phyloP scores from a whole-genome alignment of 2,888 invertebrate genomes.

The Biston stratarius region DNA sequence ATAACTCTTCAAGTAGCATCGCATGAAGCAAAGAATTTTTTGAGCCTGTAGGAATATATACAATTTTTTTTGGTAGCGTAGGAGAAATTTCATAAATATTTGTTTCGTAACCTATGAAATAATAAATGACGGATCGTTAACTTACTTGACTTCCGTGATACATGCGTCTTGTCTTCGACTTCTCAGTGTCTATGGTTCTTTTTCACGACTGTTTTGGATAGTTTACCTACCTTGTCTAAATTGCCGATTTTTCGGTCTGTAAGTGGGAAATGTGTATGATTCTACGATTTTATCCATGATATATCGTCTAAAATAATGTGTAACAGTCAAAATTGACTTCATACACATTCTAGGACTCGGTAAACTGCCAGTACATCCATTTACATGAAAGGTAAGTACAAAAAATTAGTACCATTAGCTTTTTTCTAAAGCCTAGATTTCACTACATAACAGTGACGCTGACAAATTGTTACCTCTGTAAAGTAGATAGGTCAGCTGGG shows the following conservation, averaged over 20 bases:
- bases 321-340: constrained; percentile 65
- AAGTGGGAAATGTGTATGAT: constrained; percentile 73
- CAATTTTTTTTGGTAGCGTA: neutral
- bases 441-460: constrained; percentile 49
- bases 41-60: neutral
- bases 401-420: constrained; percentile 80
- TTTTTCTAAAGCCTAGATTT: constrained; percentile 64
- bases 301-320: constrained; percentile 70
- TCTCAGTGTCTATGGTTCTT: constrained; percentile 78
- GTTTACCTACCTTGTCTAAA: constrained; percentile 82
- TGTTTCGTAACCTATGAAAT: neutral
- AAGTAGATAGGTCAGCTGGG: constrained; percentile 11
- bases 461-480: constrained; percentile 35
- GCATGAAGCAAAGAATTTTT: no score
- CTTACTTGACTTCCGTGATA: constrained; percentile 49
- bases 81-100: neutral
- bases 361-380: constrained; percentile 80
- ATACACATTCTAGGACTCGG: constrained; percentile 55
- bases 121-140: constrained; percentile 45
- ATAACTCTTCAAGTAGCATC: no score
- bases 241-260: constrained; percentile 81
- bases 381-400: constrained; percentile 86
- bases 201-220: constrained; percentile 87
- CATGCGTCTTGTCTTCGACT: constrained; percentile 35
- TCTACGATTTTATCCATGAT: constrained; percentile 61